Base-by-base conservation (phyloP, 2,888 invertebrate species). In the Pteria penguin region DNA sequence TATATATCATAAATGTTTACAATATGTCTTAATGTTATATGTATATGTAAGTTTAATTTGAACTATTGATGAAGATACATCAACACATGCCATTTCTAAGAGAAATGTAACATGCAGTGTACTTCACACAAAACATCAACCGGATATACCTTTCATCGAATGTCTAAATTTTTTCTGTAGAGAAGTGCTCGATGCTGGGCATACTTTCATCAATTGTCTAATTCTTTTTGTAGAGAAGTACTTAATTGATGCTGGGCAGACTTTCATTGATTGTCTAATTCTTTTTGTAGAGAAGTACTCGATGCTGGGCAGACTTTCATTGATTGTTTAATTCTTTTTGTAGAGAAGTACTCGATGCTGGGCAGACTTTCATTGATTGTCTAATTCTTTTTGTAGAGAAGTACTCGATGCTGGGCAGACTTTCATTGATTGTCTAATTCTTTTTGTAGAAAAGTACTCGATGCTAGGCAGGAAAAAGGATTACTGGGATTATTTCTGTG, bases 401-500 rank as follows among this genome's bases (percentile, higher is more conserved):
- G 90, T 90, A 29, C 84, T 90, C 45, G 91, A 90, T 82, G 92
- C 92, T 86, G 93, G 92, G 14, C 86, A 93, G 29, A 90, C 89
- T n/a, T n/a, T n/a, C n/a, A n/a, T n/a, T n/a, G n/a, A n/a, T n/a
- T n/a, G n/a, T n/a, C n/a, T n/a, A n/a, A n/a, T n/a, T 24, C 33
- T 68, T 66, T 55, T 84, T 81, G 22, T 78, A 92, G 92, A 90
- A 55, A 89, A 88, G 69, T 84, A 86, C 55, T 85, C 89, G 27
- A 68, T 92, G 26, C 86, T 92, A 14, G 92, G 92, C 4, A 86
- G 86, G 18, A 90, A 86, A 70, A 92, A 91, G 79, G 90, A 90
- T 62, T 93, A 92, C 84, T 93, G 92, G 92, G 91, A 93, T 77
- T 93, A 92, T 81, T 89, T 93, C 73, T 89, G 88, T 77, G 89